Evolutionary conservation across 2,113 vertebrate species (phyloP), one percentile per base, ranked within the genome.

Genomic region (Ctenodactylus gundi): DNA sequence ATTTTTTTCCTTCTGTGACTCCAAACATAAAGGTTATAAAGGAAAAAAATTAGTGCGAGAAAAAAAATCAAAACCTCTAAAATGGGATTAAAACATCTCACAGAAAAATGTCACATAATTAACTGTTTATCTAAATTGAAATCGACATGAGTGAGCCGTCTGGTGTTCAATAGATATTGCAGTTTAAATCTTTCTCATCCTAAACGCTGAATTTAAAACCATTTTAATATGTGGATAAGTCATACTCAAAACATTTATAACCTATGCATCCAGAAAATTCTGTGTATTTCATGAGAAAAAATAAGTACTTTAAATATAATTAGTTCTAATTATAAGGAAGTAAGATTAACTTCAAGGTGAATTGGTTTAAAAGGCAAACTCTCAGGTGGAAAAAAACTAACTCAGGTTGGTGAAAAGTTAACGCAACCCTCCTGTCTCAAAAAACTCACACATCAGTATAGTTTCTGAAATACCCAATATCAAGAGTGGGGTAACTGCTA

Each of bases 161-260:
- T 94, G 77, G 82, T 90, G 72, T 93, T 94, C 64, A 89, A 65
- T 10, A 73, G 29, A 85, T 60, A 78, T 20, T 83, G 62, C 44
- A 85, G n/a, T 92, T 85, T 55, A 39, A 39, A 46, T 82, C 64
- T 94, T 85, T 81, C 68, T 87, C 76, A 77, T 34, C 20, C 8
- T 29, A 92, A 78, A 39, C 91, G 49, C 31, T 85, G 21, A 91
- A 94, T 58, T 83, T 85, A 68, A 75, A 76, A 36, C n/a, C 39
- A 9, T 86, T 84, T 78, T 77, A 87, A 84, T 49, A 76, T 31
- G 41, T 13, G 23, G 57, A 18, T 73, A 86, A 78, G 31, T 34
- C 12, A 57, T 3, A 34, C 29, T 44, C n/a, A 20, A 70, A 93
- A 94, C 39, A 93, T 7, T 83, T 67, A 67, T 70, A 39, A 51